Evolutionary conservation across 1,140 invertebrate species (phyloP).

Genomic region (Pseudomyrmex sp.): DNA sequence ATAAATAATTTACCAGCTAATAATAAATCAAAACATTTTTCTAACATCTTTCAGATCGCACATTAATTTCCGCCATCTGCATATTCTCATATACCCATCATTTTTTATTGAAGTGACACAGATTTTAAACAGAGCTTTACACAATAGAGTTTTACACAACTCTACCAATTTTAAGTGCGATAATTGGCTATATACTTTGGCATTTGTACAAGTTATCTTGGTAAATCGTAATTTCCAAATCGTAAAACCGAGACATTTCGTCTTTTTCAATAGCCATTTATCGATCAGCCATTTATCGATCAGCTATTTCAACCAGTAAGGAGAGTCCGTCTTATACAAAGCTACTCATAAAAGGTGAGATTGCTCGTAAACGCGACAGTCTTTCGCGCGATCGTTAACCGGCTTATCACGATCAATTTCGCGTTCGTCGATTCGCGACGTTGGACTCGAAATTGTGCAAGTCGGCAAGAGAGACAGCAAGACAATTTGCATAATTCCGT

Average conservation of each 20-base stretch:
- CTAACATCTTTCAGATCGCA: not conserved
- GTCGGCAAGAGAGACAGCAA: constrained; percentile 3
- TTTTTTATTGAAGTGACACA: not conserved
- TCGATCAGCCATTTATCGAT: constrained; percentile 13
- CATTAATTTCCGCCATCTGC: not conserved
- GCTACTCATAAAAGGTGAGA: constrained; percentile 47
- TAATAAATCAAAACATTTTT: not conserved
- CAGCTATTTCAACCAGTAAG: constrained; percentile 5
- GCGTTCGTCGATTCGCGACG: constrained; percentile 10
- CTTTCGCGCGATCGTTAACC: constrained; percentile 63
- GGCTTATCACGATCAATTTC: constrained; percentile 69
- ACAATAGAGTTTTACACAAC: not conserved
- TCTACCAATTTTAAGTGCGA: not conserved
- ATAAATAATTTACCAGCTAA: not conserved
- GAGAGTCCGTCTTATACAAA: constrained; percentile 1
- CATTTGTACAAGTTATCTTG: too few relatives aligned
- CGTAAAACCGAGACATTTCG: constrained; percentile 4
- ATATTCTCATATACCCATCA: not conserved
- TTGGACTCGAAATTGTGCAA: constrained; percentile 15
- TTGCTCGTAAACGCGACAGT: constrained; percentile 50
- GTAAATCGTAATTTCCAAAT: too few relatives aligned
- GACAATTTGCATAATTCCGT: constrained; percentile 57
- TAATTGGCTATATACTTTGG: too few relatives aligned
- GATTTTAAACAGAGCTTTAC: not conserved
- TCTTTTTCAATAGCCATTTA: constrained; percentile 18